A percentile compares a stretch with the other conserved stretches of the same genome.
Conservation (phyloP, 2,888 invertebrate genomes). For the Philhelius pedissequus region DNA sequence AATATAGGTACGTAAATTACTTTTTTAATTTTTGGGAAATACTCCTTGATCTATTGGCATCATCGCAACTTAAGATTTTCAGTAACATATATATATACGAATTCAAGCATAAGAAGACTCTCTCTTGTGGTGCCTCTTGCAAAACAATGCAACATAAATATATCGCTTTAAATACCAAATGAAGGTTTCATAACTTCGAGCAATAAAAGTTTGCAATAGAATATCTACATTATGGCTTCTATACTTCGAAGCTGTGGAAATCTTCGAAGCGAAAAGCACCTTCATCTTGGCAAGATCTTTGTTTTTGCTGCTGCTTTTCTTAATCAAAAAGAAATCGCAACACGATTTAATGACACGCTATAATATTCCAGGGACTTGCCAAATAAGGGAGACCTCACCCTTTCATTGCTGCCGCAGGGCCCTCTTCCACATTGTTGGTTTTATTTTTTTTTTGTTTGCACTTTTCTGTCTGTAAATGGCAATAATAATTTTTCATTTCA, state of each 20-base stretch:
- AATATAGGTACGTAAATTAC: too few relatives aligned
- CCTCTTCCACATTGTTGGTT: background rate
- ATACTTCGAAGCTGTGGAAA: background rate
- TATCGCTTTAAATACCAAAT: slow-evolving; percentile 21
- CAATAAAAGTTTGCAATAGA: slow-evolving; percentile 31
- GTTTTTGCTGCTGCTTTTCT: background rate
- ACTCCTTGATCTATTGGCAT: background rate
- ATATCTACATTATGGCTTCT: background rate
- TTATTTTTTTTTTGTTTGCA: slow-evolving; percentile 10
- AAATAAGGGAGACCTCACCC: slow-evolving; percentile 48
- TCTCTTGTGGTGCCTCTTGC: background rate
- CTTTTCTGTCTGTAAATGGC: slow-evolving; percentile 41
- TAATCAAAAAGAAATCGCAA: slow-evolving; percentile 59
- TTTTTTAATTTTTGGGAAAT: too few relatives aligned
- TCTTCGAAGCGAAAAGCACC: slow-evolving; percentile 45
- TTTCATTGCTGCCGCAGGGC: background rate
- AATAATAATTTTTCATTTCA: slow-evolving; percentile 63
- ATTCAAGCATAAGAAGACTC: background rate
- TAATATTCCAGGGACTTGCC: slow-evolving; percentile 37
- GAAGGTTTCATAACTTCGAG: slow-evolving; percentile 42
- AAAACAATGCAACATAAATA: slow-evolving; percentile 50
- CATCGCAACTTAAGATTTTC: background rate
- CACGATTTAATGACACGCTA: slow-evolving; percentile 64
- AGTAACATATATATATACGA: background rate
- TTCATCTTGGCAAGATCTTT: slow-evolving; percentile 24